Base-by-base conservation (phyloP, 2,888 invertebrate genomes). In the Leucania comma region DNA sequence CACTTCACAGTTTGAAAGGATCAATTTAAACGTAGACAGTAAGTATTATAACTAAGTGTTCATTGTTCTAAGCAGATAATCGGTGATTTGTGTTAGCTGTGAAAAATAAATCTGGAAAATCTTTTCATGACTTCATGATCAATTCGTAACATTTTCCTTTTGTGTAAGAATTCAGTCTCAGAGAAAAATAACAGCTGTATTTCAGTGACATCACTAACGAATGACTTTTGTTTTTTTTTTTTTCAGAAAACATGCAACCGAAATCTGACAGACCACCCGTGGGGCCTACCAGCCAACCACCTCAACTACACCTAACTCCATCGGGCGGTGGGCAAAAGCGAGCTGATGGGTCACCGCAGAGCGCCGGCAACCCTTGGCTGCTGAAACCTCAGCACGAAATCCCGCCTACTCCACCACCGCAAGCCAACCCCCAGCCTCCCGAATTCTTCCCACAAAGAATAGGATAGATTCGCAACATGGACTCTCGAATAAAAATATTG, bases 341-440 rank as follows among this genome's bases (percentile, higher is more conserved):
- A 60, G 78, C 69, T n/a, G 93, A 93, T 46, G 88, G 86, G 59
- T 85, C 90, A 9, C 89, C 88, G n/a, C 88, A 90, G 64, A 85
- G 82, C 24, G 26, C 85, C 0, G 89, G 89, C 65, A 92, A 90
- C 83, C 95, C 95, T 1, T 92, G 92, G 88, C 89, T 95, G 17
- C 88, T 96, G 77, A 94, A 92, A 75, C 95, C 95, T 1, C 91
- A 94, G 53, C 94, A 95, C 77, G 95, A 95, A 54, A 95, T 96
- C 29, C 95, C 95, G 2, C 87, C 95, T 24, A 96, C 95, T 5
- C 95, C 95, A 2, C 95, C 95, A 0, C 95, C 95, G 0, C 94
- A 94, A 80, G 80, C 86, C 38, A 90, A 92, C 68, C 81, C 90
- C n/a, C 91, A 93, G 79, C 90, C 93, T 50, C 83, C 87, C 57